phyloP scores from a whole-genome alignment of 2,888 invertebrate species.

The Folsomia manolachei region DNA sequence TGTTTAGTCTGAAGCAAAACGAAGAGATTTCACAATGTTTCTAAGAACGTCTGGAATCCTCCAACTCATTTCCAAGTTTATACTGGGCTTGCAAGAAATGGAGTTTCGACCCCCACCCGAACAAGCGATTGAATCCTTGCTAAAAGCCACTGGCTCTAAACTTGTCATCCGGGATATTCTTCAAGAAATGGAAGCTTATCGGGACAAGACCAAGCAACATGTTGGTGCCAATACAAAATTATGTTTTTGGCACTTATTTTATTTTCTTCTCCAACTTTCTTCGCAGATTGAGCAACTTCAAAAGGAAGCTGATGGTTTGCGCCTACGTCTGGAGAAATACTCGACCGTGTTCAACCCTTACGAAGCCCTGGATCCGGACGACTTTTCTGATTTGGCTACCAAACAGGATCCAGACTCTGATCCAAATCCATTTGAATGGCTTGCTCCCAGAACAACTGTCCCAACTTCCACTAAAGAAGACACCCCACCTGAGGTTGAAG shows the following conservation, averaged over 20 bases:
- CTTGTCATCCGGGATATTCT: neutral
- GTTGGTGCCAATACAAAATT: no score
- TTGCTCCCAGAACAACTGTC: no score
- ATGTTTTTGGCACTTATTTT: no score
- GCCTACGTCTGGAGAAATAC: neutral
- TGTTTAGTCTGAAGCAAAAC: conserved; percentile 19
- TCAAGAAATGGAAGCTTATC: conserved; percentile 19
- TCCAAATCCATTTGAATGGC: no score
- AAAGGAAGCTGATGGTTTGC: conserved; percentile 26
- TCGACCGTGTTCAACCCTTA: neutral
- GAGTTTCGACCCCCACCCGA: conserved; percentile 3
- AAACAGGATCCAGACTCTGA: no score
- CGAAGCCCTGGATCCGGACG: conserved; percentile 5
- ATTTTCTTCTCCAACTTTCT: no score
- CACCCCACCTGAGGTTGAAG: no score
- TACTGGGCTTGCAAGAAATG: conserved; percentile 11
- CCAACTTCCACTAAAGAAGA: no score
- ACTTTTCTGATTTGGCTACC: neutral
- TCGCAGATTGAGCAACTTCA: conserved; percentile 25
- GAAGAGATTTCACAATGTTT: conserved; percentile 15
- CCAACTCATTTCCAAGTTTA: conserved; percentile 9
- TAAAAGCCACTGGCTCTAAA: conserved; percentile 14
- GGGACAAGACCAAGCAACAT: neutral
- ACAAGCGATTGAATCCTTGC: conserved; percentile 16
- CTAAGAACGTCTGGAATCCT: conserved; percentile 17